Percentiles rank a stretch among this genome's conserved stretches.
Evolutionary conservation across 2,888 invertebrate genomes (phyloP).

Genomic region (Drosophila dives): DNA sequence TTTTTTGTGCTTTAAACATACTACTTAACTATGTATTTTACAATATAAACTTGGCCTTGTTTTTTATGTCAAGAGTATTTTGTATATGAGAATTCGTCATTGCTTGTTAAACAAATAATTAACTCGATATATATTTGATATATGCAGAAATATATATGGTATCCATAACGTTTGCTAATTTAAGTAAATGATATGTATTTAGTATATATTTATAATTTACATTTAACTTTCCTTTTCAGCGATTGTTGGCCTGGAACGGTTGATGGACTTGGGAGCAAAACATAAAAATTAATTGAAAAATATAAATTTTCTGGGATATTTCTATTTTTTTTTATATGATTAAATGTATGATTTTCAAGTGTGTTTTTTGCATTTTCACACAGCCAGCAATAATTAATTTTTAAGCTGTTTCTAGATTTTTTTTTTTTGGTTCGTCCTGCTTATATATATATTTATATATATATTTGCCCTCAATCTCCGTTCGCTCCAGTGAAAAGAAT

Average conservation of each 20-base stretch:
- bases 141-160: constrained; percentile 28
- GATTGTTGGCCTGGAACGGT: constrained; percentile 12
- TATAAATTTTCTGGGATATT: not conserved
- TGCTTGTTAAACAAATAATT: constrained; percentile 44
- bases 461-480: constrained; percentile 5
- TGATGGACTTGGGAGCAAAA: constrained; percentile 11
- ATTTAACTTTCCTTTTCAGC: not conserved
- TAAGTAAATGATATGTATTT: constrained; percentile 57
- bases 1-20: constrained; percentile 23
- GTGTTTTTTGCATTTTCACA: constrained; percentile 6
- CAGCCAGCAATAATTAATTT: constrained; percentile 21
- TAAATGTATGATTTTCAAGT: not conserved
- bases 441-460: not conserved
- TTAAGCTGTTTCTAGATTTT: not conserved
- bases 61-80: constrained; percentile 25
- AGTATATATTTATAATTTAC: constrained; percentile 9
- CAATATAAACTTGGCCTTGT: constrained; percentile 37
- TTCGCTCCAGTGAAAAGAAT: constrained; percentile 1
- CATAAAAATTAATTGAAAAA: constrained; percentile 1
- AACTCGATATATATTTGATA: constrained; percentile 39
- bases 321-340: not conserved
- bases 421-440: not conserved
- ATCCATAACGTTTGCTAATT: constrained; percentile 26
- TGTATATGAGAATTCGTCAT: constrained; percentile 23
- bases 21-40: constrained; percentile 35